Conservation (phyloP, 2,888 invertebrate genomes). For the Cybosia mesomella region DNA sequence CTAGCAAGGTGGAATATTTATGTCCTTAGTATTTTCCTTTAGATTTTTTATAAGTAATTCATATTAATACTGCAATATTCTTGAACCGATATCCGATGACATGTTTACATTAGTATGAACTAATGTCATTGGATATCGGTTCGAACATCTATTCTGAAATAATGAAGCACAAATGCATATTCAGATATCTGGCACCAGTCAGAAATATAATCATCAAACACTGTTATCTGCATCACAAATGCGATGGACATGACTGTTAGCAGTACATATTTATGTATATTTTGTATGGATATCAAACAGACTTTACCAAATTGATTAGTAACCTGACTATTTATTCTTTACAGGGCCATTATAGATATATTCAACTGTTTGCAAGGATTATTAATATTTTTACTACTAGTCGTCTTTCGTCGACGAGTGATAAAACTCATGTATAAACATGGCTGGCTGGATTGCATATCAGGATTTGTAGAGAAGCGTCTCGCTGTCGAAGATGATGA, state of each 20-base stretch:
- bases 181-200: not conserved
- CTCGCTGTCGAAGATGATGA: conserved; percentile 79
- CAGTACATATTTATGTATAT: not conserved
- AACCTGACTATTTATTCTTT: conserved; percentile 27
- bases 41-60: too few relatives aligned
- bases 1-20: too few relatives aligned
- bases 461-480: conserved; percentile 63
- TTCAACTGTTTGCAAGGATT: conserved; percentile 88
- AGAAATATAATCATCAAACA: not conserved
- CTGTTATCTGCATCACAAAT: not conserved
- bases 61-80: too few relatives aligned
- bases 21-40: too few relatives aligned
- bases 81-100: not conserved
- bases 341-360: conserved; percentile 86
- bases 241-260: not conserved
- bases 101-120: not conserved
- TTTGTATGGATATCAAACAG: not conserved
- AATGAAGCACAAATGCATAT: not conserved
- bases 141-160: not conserved
- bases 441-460: conserved; percentile 69
- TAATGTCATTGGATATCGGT: too few relatives aligned
- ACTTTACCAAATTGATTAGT: not conserved
- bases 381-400: conserved; percentile 87
- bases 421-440: conserved; percentile 72
- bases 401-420: conserved; percentile 85